Evolutionary conservation across 2,888 invertebrate species (phyloP).

Genomic region (Euplagia quadripunctaria): DNA sequence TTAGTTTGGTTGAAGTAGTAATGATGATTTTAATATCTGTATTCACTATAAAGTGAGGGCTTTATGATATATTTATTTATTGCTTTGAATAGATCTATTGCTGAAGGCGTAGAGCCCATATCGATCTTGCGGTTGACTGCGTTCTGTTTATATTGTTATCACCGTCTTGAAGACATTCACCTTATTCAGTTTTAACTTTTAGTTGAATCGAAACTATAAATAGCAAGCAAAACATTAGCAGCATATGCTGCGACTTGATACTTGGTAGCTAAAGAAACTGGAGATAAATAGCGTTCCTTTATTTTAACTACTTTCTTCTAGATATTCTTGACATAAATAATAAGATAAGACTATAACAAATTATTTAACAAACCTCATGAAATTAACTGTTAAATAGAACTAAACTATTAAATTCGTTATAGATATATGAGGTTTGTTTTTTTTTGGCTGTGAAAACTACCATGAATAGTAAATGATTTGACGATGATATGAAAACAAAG

Average conservation of each 20-base stretch:
- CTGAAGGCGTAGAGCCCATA: neutral
- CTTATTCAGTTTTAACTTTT: neutral
- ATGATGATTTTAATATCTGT: conserved; percentile 19
- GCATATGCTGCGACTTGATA: neutral
- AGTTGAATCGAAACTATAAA: neutral
- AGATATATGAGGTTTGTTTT: too few relatives aligned
- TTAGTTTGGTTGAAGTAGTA: conserved; percentile 11
- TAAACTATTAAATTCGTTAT: too few relatives aligned
- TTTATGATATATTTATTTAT: conserved; percentile 22
- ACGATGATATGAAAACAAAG: neutral
- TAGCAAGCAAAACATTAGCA: neutral
- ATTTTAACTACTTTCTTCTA: neutral
- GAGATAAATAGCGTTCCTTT: neutral
- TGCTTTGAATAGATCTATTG: neutral
- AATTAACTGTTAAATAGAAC: too few relatives aligned
- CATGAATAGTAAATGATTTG: neutral
- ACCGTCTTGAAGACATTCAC: neutral
- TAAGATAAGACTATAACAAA: too few relatives aligned
- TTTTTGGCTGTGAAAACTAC: too few relatives aligned
- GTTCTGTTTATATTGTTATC: neutral
- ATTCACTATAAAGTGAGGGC: conserved; percentile 12
- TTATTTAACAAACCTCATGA: too few relatives aligned
- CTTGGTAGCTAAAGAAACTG: too few relatives aligned
- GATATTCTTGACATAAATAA: too few relatives aligned
- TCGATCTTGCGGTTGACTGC: neutral